A percentile compares a stretch with the other conserved stretches of the same genome.
These are phyloP conservation scores for Drosophila recens DNA, from an alignment of 2,888 invertebrate genomes.

Conservation along the genomic window DNA sequence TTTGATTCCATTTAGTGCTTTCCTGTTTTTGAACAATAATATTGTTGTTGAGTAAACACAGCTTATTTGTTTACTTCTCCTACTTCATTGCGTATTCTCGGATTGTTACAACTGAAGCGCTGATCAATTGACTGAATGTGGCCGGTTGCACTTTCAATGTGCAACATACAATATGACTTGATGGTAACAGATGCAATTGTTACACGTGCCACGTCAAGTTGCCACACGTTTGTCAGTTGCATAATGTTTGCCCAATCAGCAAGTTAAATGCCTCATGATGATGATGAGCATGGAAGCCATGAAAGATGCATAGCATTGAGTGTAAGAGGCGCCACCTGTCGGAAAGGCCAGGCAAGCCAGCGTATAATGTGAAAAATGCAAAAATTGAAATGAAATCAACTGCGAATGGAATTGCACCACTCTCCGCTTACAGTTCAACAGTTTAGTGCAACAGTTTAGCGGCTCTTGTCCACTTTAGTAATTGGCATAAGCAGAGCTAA, in stretches of 20 bases:
- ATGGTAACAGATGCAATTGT: neutral
- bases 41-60: neutral
- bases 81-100: slow-evolving; percentile 9
- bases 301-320: slow-evolving; percentile 43
- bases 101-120: neutral
- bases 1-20: slow-evolving; percentile 43
- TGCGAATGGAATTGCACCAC: neutral
- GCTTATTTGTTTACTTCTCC: neutral
- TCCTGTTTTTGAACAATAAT: neutral
- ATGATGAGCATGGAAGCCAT: slow-evolving; percentile 17
- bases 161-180: neutral
- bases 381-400: slow-evolving; percentile 3
- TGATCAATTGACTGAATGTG: slow-evolving; percentile 20
- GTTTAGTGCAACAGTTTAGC: slow-evolving; percentile 57
- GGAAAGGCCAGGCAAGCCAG: neutral
- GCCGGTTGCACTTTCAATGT: neutral
- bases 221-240: slow-evolving; percentile 42
- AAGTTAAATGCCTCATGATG: slow-evolving; percentile 20
- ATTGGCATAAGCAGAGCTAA: slow-evolving; percentile 50
- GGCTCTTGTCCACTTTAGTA: slow-evolving; percentile 53
- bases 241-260: slow-evolving; percentile 60
- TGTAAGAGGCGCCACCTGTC: slow-evolving; percentile 44
- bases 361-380: neutral
- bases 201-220: no score
- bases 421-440: neutral